Base-by-base conservation (phyloP, 2,888 invertebrate species). In the Exocentrus adspersus region DNA sequence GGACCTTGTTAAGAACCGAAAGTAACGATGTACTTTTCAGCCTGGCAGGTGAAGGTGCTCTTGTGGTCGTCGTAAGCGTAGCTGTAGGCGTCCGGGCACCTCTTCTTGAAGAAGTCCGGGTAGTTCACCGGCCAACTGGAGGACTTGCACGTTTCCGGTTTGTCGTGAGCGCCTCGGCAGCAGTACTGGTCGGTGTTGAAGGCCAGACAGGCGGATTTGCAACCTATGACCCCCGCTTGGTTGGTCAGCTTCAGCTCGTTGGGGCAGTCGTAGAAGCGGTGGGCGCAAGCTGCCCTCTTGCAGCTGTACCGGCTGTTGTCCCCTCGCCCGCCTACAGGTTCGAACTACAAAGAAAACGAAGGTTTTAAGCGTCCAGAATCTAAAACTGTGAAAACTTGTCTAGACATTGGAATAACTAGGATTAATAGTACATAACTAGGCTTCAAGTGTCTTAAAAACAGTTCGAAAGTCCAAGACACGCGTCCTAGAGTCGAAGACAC, bases 31-130 rank as follows among this genome's bases (percentile, higher is more conserved):
- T 81, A 81, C 9, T 64, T 64, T 7, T 64, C 51, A 32, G 79
- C 73, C 16, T 67, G 71, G 54, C 86, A 86, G 21, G 84, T 84
- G 71, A 83, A 85, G 0, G 83, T 82, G 67, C 83, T 84, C 32
- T 82, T 80, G 19, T 77, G 68, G 67, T 85, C 85, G 74, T 86
- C 86, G 69, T 85, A 86, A 9, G 85, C 84, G 68, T 86, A 86
- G 59, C 83, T 83, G 76, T 86, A 86, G 9, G 85, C 85, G 50
- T 83, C 81, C 1, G 86, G 85, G 71, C 86, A 86, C 14, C 79
- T 73, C 1, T 72, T 65, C 67, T 85, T 85, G 76, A 85, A 84
- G 59, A 79, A 79, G 58, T 16, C 66, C 1, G 84, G 81, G 69
- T 83, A 84, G 62, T 81, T 66, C 53, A 72, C 66, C 1, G 78